Evolutionary conservation across 2,888 invertebrate species (phyloP).

Genomic region (Callinectes sapidus): DNA sequence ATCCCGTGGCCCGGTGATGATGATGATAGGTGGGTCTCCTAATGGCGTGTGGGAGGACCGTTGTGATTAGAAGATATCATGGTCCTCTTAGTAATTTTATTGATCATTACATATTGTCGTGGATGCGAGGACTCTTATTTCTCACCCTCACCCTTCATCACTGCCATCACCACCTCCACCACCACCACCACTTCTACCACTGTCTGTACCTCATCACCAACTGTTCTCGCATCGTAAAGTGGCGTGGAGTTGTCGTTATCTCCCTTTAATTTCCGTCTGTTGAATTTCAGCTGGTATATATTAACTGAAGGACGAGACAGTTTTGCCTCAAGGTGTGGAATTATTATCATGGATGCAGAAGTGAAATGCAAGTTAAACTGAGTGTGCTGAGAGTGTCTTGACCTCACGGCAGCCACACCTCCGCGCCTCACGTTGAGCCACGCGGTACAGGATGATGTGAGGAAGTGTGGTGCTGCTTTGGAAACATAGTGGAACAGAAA

Average conservation of each 20-base stretch:
- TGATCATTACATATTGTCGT: background rate
- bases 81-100: background rate
- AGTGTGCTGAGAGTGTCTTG: background rate
- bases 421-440: background rate
- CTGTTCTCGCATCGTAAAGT: background rate
- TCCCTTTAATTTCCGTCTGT: background rate
- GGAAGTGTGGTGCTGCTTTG: background rate
- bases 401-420: background rate
- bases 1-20: background rate
- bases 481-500: background rate
- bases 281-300: constrained; percentile 10
- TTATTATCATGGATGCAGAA: background rate
- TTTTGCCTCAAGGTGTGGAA: background rate
- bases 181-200: background rate
- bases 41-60: background rate
- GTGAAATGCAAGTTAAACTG: background rate
- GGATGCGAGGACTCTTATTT: background rate
- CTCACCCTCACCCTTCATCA: background rate
- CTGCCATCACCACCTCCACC: background rate
- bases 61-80: background rate
- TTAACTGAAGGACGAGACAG: constrained; percentile 3
- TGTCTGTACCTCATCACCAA: background rate
- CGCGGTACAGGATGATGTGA: constrained; percentile 34
- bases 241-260: background rate
- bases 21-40: background rate